A percentile compares a stretch with the other conserved stretches of the same genome.
phyloP scores from a whole-genome alignment of 2,113 vertebrate genomes.

The Strix aluco region DNA sequence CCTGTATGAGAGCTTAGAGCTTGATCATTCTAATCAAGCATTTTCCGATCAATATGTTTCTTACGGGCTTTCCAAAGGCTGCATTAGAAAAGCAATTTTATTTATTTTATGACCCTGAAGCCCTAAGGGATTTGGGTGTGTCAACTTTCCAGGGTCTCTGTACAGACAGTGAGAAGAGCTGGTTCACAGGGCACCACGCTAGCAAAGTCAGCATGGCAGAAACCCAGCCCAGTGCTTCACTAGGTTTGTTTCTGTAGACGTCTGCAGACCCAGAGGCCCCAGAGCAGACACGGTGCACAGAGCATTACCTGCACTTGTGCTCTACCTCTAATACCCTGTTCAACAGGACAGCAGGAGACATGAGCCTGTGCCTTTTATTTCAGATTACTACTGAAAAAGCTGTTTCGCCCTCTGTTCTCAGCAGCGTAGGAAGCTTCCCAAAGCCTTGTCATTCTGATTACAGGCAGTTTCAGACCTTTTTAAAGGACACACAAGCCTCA shows the following conservation, averaged over 20 bases:
- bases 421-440: not conserved
- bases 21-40: slow-evolving; percentile 57
- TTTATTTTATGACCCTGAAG: slow-evolving; percentile 36
- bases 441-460: slow-evolving; percentile 25
- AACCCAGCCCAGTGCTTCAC: not conserved
- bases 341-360: not conserved
- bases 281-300: not conserved
- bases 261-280: not conserved
- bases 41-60: slow-evolving; percentile 74
- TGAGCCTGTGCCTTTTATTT: not conserved
- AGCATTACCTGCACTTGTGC: not conserved
- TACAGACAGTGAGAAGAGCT: not conserved
- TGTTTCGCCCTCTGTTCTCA: not conserved
- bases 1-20: slow-evolving; percentile 59
- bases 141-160: not conserved
- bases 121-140: not conserved
- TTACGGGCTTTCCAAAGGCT: slow-evolving; percentile 68
- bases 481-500: not conserved
- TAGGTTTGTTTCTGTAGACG: not conserved
- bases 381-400: not conserved
- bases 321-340: not conserved
- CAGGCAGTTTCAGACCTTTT: not conserved
- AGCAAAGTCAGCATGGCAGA: not conserved
- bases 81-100: slow-evolving; percentile 67
- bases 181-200: not conserved